Evolutionary conservation across 1,140 invertebrate species (phyloP), one percentile per base, ranked within the genome.

Genomic region (Ctenoplectra terminalis): DNA sequence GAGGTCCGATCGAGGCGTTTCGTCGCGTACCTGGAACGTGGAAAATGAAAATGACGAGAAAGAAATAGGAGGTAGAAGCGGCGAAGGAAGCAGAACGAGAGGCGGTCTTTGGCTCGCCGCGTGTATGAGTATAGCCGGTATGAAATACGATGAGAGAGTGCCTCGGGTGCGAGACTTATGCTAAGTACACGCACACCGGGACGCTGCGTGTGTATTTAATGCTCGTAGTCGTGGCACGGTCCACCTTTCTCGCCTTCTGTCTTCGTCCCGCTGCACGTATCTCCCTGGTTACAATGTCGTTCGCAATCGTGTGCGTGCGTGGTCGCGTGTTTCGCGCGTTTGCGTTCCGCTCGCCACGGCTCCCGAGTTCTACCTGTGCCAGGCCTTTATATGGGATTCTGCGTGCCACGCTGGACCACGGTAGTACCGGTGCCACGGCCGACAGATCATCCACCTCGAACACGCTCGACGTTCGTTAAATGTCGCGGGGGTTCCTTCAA

Each of bases 141-240:
- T 92, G 91, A 92, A 92, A 92, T 92, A 92, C 89, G 91, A 92
- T 90, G 90, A 90, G 90, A 92, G 91, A 92, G 84, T 88, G 90
- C 90, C 90, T 91, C 91, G 90, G 90, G 90, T 91, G 85, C 88
- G 83, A 89, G 90, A 91, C 90, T 91, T 90, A 91, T 92, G 91
- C 89, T 91, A 92, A 92, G 89, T 91, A 91, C 90, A 88, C 85
- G 86, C 88, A 87, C 69, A 87, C 89, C 46, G 40, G 40, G 11
- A 31, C 78, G 40, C 11, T 34, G 71, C 66, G 43, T 72, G 77
- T 77, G 87, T 84, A 78, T 88, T 88, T 83, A 79, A 87, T 76
- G 79, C 71, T 29, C 67, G 56, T 73, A 72, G 56, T 46, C 80
- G 75, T 54, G 71, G 52, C 76, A 50, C 50, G 66, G 50, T 37